These are phyloP conservation scores for Eremobia ochroleuca DNA, from an alignment of 2,888 invertebrate species.

Conservation along the genomic window DNA sequence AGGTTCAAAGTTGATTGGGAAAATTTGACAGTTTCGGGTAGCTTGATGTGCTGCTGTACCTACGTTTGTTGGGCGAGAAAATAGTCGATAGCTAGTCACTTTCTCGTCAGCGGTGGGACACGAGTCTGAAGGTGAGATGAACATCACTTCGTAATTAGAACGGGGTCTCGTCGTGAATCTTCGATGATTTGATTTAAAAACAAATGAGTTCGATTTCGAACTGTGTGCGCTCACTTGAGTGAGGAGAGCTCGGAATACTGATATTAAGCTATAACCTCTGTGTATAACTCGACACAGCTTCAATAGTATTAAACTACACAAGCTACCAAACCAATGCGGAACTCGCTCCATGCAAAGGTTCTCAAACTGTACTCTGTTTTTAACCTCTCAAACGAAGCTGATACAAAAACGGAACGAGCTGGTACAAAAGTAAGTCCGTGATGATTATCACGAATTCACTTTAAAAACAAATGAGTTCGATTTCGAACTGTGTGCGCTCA, in stretches of 20 bases:
- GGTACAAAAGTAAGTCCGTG: no score
- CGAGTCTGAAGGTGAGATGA: no score
- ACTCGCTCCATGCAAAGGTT: conserved; percentile 3
- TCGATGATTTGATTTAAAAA: background rate
- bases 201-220: background rate
- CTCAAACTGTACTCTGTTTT: no score
- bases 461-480: background rate
- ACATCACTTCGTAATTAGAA: background rate
- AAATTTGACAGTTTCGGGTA: no score
- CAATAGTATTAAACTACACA: background rate
- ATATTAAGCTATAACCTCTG: no score
- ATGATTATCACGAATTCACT: background rate
- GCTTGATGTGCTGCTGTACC: no score
- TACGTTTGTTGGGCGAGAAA: no score
- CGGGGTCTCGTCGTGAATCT: background rate
- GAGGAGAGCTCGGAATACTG: background rate
- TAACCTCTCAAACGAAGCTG: no score
- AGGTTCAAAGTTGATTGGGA: no score
- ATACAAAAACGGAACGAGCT: no score
- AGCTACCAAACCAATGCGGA: conserved; percentile 3
- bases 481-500: background rate
- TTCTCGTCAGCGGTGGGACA: no score
- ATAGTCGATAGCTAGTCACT: no score
- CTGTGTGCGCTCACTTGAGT: background rate
- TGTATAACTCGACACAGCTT: background rate